Evolutionary conservation across 2,113 vertebrate genomes (phyloP).

Genomic region (Chionodraco myersi): DNA sequence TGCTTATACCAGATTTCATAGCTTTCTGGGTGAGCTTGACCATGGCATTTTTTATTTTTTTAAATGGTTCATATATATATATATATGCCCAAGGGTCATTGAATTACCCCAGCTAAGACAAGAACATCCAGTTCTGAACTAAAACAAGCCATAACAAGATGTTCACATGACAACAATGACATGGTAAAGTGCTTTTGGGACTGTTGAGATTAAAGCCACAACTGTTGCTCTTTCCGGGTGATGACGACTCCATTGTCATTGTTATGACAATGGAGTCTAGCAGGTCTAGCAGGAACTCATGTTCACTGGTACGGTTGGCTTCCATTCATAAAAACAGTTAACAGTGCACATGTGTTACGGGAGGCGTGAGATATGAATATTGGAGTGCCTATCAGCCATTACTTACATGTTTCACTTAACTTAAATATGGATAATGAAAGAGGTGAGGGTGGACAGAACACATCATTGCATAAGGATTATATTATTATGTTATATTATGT

Average conservation of each 20-base stretch:
- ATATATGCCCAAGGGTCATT: conserved; percentile 25
- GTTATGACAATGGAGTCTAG: too few relatives aligned
- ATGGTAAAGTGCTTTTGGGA: conserved; percentile 35
- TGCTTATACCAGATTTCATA: conserved; percentile 1
- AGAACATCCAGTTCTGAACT: conserved; percentile 28
- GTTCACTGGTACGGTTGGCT: conserved; percentile 31
- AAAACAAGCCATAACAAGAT: conserved; percentile 44
- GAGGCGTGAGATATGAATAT: conserved; percentile 24
- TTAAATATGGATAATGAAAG: conserved; percentile 6
- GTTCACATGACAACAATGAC: conserved; percentile 45
- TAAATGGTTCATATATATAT: conserved; percentile 19
- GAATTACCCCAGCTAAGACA: conserved; percentile 3
- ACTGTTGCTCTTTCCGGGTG: conserved; percentile 38
- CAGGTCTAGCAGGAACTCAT: conserved; percentile 31
- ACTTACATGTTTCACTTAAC: conserved; percentile 6
- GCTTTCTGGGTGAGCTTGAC: conserved; percentile 16
- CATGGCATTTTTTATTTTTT: conserved; percentile 23
- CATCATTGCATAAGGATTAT: conserved; percentile 12
- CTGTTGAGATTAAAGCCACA: conserved; percentile 41
- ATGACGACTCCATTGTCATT: too few relatives aligned
- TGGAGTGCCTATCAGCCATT: background rate
- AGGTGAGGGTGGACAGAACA: background rate
- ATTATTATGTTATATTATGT: background rate
- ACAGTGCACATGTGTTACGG: conserved; percentile 41
- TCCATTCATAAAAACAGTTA: background rate